Base-by-base conservation (phyloP, 2,113 vertebrate species). In the Chamaetylas fuelleborni region DNA sequence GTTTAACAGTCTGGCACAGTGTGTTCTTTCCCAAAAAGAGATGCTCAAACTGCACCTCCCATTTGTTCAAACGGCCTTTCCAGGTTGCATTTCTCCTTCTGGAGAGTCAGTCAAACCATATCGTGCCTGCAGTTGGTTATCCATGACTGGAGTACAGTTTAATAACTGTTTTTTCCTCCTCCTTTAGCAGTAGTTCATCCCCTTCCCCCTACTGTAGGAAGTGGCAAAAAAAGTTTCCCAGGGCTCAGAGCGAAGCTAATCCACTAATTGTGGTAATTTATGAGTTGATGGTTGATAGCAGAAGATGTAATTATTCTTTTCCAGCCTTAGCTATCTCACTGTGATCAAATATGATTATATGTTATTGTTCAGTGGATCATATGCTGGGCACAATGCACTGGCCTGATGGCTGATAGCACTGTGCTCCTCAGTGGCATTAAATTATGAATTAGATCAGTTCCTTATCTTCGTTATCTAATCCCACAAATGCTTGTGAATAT, bases 241-340 rank as follows among this genome's bases (percentile, higher is more conserved):
- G 53, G 9, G 13, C 53, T 81, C 4, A 3, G n/a, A 90, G 54
- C 26, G 34, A 62, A 90, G 14, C 77, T 90, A 95, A 96, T 94
- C 53, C 79, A 86, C 69, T 96, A 90, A 90, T 38, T 90, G 74
- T 57, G n/a, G 36, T 88, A 91, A 92, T 69, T 95, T 88, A 76
- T 86, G 88, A 92, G 50, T 88, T 77, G 70, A 31, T 28, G 62
- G 72, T 19, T 93, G 92, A 80, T 72, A 80, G 58, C 66, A 90
- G 74, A 91, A 90, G 74, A 69, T 2, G 2, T 82, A 90, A 72
- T 88, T 94, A 69, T 81, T 87, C 58, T 80, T 94, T 88, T 83
- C 61, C 74, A 88, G 61, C 45, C 29, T 61, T 53, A 56, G 33
- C 69, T 89, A 34, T 40, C 66, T 94, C 66, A 7, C 36, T 66